Conservation (phyloP, 2,113 vertebrate species). For the Panthera uncia region DNA sequence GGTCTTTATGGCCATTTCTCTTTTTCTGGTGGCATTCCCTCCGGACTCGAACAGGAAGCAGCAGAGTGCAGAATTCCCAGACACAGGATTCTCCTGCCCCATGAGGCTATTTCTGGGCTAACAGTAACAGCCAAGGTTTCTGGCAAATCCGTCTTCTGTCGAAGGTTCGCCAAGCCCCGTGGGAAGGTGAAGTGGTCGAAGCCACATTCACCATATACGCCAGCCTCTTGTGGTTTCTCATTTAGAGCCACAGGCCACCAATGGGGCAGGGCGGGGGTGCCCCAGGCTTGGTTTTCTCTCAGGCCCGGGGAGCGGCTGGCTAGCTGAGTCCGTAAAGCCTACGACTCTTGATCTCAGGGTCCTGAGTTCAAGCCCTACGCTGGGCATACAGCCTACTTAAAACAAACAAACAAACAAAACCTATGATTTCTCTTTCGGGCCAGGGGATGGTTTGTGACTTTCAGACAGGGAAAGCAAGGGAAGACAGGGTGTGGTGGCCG, state of each 20-base stretch:
- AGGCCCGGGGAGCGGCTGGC: neutral
- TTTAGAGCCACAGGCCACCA: neutral
- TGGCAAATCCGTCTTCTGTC: neutral
- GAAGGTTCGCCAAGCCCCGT: rapidly evolving
- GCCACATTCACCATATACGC: rapidly evolving
- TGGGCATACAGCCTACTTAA: neutral
- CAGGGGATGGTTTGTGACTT: neutral
- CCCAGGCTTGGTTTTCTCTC: neutral
- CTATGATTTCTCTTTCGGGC: neutral
- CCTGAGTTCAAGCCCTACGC: neutral
- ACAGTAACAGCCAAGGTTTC: neutral
- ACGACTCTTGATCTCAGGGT: neutral
- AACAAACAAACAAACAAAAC: too few species aligned
- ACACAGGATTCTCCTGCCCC: neutral
- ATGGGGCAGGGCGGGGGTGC: rapidly evolving
- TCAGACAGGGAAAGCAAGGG: neutral
- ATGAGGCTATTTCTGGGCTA: neutral
- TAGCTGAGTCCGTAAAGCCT: neutral
- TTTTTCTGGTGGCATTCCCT: neutral
- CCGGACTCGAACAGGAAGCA: neutral
- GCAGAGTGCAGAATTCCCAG: neutral
- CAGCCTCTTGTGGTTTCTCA: neutral
- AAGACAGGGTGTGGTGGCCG: rapidly evolving
- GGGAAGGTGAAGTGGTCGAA: neutral
- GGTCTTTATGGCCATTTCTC: rapidly evolving